phyloP scores from a whole-genome alignment of 2,797 vertebrate genomes.

The Pseudochromis fuscus region DNA sequence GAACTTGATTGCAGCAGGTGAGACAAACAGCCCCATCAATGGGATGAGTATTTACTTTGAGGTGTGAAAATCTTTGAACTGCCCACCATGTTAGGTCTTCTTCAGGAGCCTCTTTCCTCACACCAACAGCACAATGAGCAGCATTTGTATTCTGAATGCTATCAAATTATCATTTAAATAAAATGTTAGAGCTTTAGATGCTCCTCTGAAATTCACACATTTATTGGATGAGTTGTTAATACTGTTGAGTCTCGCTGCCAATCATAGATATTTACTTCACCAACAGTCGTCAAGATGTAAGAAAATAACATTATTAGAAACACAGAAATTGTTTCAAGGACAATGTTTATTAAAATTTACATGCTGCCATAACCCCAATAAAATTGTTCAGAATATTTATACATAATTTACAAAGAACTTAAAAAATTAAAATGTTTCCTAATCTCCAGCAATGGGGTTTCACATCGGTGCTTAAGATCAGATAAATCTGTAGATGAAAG shows the following conservation, averaged over 20 bases:
- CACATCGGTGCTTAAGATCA: slow-evolving; percentile 31
- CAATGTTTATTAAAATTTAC: slow-evolving; percentile 85
- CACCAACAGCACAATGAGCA: slow-evolving; percentile 73
- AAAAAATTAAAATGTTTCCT: slow-evolving; percentile 51
- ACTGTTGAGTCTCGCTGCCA: slow-evolving; percentile 5
- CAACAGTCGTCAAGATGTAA: slow-evolving; percentile 1
- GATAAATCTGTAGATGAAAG: slow-evolving; percentile 51
- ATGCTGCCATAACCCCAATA: slow-evolving; percentile 80
- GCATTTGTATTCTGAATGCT: slow-evolving; percentile 70
- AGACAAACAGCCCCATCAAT: slow-evolving; percentile 77
- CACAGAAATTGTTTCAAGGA: slow-evolving; percentile 64
- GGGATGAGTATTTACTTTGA: slow-evolving; percentile 80
- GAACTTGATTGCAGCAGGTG: slow-evolving; percentile 86
- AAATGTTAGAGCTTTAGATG: slow-evolving; percentile 70
- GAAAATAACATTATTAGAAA: slow-evolving; percentile 52
- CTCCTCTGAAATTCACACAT: slow-evolving; percentile 61
- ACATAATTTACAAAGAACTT: slow-evolving; percentile 82
- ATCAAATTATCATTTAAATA: slow-evolving; percentile 78
- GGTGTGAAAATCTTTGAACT: slow-evolving; percentile 83
- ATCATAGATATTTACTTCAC: slow-evolving; percentile 19
- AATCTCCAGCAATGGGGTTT: slow-evolving; percentile 44
- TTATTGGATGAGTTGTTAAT: slow-evolving; percentile 58
- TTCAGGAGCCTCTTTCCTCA: slow-evolving; percentile 74
- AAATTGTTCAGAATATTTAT: slow-evolving; percentile 78
- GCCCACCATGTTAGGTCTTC: slow-evolving; percentile 73